These are phyloP conservation scores for Periphyllus acericola DNA, from an alignment of 2,888 invertebrate species.

Conservation along the genomic window DNA sequence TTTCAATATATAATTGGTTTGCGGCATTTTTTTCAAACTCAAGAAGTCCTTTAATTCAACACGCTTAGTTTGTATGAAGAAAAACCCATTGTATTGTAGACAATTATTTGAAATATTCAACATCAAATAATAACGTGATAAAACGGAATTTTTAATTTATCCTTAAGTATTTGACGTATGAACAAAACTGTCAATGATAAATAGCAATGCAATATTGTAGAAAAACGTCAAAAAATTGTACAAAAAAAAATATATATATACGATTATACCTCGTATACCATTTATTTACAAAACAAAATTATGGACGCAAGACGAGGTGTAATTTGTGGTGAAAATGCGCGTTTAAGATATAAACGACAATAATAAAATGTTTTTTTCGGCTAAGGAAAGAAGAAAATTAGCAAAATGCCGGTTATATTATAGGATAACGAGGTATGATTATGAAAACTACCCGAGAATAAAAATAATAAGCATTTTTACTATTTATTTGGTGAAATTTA, in stretches of 20 bases:
- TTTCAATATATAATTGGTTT: not conserved
- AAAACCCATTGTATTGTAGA: no score
- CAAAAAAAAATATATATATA: not conserved
- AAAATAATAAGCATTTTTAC: not conserved
- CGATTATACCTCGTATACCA: not conserved
- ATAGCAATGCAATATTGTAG: no score
- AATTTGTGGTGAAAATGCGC: not conserved
- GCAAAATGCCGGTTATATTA: not conserved
- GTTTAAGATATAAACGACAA: not conserved
- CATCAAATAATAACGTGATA: no score
- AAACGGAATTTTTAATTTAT: not conserved
- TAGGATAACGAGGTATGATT: not conserved
- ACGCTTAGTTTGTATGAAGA: no score
- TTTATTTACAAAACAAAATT: no score
- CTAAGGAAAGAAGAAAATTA: not conserved
- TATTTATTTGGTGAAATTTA: no score
- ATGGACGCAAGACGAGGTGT: not conserved
- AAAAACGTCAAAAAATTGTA: no score
- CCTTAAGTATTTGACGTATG: not conserved
- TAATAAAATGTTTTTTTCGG: not conserved
- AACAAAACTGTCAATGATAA: not conserved
- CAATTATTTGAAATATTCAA: no score
- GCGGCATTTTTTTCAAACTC: no score
- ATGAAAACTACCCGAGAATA: not conserved
- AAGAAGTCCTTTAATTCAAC: no score